Conservation (phyloP, 2,113 vertebrate genomes). For the Euleptes europaea region DNA sequence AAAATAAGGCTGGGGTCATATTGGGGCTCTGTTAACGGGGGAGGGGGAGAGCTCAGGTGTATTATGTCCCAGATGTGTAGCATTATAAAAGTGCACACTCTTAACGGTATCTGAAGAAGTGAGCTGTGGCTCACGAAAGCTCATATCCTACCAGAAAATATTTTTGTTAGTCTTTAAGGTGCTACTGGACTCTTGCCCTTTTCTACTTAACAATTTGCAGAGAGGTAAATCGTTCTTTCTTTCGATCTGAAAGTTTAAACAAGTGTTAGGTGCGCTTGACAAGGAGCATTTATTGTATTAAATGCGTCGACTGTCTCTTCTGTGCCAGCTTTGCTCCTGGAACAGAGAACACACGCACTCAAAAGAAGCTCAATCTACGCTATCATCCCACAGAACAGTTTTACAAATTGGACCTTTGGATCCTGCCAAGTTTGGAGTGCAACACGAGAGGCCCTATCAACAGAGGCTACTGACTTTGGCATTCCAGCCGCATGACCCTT, state of each 20-base stretch:
- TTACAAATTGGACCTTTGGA: not conserved
- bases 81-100: not conserved
- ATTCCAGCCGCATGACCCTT: not conserved
- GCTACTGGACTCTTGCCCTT: too few relatives aligned
- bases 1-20: not conserved
- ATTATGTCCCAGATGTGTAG: not conserved
- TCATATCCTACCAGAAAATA: too few relatives aligned
- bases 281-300: not conserved
- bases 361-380: not conserved
- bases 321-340: not conserved
- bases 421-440: not conserved
- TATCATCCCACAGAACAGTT: not conserved
- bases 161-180: too few relatives aligned
- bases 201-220: too few relatives aligned
- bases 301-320: not conserved
- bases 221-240: not conserved
- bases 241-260: too few relatives aligned
- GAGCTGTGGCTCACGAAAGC: too few relatives aligned
- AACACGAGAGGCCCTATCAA: not conserved
- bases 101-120: too few relatives aligned
- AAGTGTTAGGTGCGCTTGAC: not conserved
- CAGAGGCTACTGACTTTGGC: not conserved
- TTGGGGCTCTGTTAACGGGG: not conserved
- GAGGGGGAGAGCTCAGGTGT: too few relatives aligned
- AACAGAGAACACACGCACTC: not conserved